These are phyloP conservation scores for Therioaphis trifolii DNA, from an alignment of 2,888 invertebrate genomes.

Conservation along the genomic window DNA sequence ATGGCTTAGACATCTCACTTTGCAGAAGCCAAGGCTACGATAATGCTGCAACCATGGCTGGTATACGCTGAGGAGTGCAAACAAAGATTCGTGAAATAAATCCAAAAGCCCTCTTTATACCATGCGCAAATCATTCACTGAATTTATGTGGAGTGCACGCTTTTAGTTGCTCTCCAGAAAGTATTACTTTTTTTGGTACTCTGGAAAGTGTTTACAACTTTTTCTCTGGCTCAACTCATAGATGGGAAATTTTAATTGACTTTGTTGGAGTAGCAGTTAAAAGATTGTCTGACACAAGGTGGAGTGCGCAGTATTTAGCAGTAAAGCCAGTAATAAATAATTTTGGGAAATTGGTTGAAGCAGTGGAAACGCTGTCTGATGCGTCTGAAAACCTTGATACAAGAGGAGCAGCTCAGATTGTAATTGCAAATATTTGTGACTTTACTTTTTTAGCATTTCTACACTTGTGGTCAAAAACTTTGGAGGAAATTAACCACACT, in stretches of 20 bases:
- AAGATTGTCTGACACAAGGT: too few relatives aligned
- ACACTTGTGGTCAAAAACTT: too few relatives aligned
- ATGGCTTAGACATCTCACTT: neutral
- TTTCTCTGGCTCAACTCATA: slow-evolving; percentile 8
- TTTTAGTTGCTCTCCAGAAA: too few relatives aligned
- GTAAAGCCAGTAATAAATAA: neutral
- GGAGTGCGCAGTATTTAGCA: too few relatives aligned
- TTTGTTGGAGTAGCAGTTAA: neutral
- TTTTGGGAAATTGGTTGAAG: neutral
- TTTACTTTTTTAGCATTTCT: too few relatives aligned
- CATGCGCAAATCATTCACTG: neutral
- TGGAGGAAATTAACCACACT: too few relatives aligned
- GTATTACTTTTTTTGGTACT: slow-evolving; percentile 3
- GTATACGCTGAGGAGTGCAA: neutral
- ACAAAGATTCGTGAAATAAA: neutral
- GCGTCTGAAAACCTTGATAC: neutral
- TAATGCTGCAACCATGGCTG: neutral
- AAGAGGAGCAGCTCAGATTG: too few relatives aligned
- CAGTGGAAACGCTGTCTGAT: too few relatives aligned
- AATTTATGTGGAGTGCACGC: too few relatives aligned
- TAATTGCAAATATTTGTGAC: neutral
- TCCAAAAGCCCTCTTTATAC: neutral
- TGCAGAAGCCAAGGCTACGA: neutral
- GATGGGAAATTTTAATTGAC: too few relatives aligned
- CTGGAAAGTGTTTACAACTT: slow-evolving; percentile 10